Conservation (phyloP, 2,797 vertebrate genomes). For the Allobates femoralis region DNA sequence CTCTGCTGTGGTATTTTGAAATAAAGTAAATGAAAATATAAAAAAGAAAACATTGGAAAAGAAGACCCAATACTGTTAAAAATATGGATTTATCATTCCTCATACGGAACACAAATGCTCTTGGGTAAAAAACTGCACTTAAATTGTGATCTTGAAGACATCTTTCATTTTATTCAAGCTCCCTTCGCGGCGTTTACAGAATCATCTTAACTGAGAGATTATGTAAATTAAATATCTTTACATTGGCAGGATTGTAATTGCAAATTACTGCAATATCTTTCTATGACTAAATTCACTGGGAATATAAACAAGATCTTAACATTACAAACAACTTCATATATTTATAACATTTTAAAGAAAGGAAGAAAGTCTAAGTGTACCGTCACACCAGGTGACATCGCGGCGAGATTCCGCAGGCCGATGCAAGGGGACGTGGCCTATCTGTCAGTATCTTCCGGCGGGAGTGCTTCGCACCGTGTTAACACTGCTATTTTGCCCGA, state of each 20-base stretch:
- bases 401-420: no score
- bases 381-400: no score
- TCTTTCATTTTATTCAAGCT: constrained; percentile 29
- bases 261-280: constrained; percentile 16
- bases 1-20: not conserved
- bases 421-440: no score
- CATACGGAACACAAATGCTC: not conserved
- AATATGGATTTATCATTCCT: not conserved
- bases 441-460: no score
- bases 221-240: constrained; percentile 37
- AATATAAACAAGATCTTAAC: constrained; percentile 7
- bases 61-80: not conserved
- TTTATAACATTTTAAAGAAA: no score
- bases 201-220: constrained; percentile 24
- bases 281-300: constrained; percentile 17
- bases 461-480: no score
- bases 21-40: not conserved
- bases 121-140: constrained; percentile 11
- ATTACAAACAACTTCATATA: not conserved
- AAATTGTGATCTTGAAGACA: not conserved
- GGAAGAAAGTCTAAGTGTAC: not conserved
- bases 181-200: constrained; percentile 43
- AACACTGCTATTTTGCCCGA: no score
- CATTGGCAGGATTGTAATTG: constrained; percentile 16
- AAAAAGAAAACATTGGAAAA: not conserved